Base-by-base conservation (phyloP, 1,140 invertebrate genomes). In the Panagrolaimus sp. region DNA sequence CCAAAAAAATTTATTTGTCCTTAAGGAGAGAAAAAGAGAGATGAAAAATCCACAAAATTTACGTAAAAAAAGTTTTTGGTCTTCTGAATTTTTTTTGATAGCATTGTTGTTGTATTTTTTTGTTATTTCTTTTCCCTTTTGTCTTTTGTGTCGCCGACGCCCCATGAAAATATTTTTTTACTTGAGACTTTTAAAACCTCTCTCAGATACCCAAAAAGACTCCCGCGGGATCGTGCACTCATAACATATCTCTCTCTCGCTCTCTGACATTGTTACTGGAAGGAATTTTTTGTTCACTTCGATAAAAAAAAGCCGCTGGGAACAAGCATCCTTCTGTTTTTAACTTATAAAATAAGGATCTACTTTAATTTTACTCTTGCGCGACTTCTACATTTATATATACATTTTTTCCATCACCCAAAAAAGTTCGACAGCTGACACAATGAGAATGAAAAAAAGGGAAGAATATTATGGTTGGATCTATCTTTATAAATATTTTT, bases 191-290 rank as follows among this genome's bases (percentile, higher is more conserved):
- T 38, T 38, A 38, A 38, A 38, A 38, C 32, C 32, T 38, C 32
- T n/a, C n/a, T 38, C 32, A 38, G 32, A 38, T 38, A 38, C 52
- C 28, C 28, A 58, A 28, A 58, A 52, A 52, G 10, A 58, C 52
- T 58, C 52, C 52, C 52, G 52, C 52, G 52, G 52, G 52, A 58
- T 58, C 28, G 52, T 58, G 52, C 52, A 58, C 32, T 58, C 21
- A 28, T 58, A 58, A 28, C 28, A 28, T 58, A 58, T 21, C 52
- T 58, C n/a, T 58, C 28, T n/a, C 48, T 52, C 17, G n/a, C 48
- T 21, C n/a, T 21, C 32, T 38, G 32, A 38, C 32, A 38, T 38
- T 38, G n/a, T n/a, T n/a, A n/a, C n/a, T n/a, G 32, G 32, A 38
- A 38, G 32, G 2, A 38, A 38, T 38, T 38, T 38, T 38, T 38